Percentiles rank a stretch among this genome's conserved stretches.
Evolutionary conservation across 2,888 invertebrate genomes (phyloP).

Genomic region (Leptinotarsa juncta): DNA sequence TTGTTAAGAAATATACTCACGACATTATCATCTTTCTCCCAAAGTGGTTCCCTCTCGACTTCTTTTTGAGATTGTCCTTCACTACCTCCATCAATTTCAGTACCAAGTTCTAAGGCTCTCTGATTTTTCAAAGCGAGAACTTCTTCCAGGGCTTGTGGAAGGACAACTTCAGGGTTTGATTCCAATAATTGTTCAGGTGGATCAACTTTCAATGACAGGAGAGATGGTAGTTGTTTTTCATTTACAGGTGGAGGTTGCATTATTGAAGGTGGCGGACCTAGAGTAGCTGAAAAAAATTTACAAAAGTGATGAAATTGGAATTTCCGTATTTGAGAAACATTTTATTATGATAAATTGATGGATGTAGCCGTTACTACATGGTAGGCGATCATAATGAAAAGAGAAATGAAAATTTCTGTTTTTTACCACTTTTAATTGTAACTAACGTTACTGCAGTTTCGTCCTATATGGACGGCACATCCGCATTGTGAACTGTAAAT

Average conservation of each 20-base stretch:
- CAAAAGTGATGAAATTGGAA: slow-evolving; percentile 8
- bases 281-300: slow-evolving; percentile 30
- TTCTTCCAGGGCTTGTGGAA: slow-evolving; percentile 91
- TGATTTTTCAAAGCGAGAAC: slow-evolving; percentile 83
- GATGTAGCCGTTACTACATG: too few species aligned
- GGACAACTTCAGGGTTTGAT: slow-evolving; percentile 69
- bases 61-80: slow-evolving; percentile 38
- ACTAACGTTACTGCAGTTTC: too few species aligned
- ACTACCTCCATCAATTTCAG: slow-evolving; percentile 47
- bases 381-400: too few species aligned
- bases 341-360: too few species aligned
- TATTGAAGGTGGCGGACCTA: slow-evolving; percentile 38
- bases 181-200: slow-evolving; percentile 73
- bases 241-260: slow-evolving; percentile 43
- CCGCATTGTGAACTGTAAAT: too few species aligned
- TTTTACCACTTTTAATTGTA: too few species aligned
- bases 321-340: neutral
- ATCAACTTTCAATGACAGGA: slow-evolving; percentile 75
- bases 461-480: too few species aligned
- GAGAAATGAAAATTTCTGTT: too few species aligned
- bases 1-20: slow-evolving; percentile 29
- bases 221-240: slow-evolving; percentile 69
- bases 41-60: slow-evolving; percentile 51
- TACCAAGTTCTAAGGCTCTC: slow-evolving; percentile 83
- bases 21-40: slow-evolving; percentile 60